Evolutionary conservation across 2,888 invertebrate genomes (phyloP).

Genomic region (Argyra leucocephala): DNA sequence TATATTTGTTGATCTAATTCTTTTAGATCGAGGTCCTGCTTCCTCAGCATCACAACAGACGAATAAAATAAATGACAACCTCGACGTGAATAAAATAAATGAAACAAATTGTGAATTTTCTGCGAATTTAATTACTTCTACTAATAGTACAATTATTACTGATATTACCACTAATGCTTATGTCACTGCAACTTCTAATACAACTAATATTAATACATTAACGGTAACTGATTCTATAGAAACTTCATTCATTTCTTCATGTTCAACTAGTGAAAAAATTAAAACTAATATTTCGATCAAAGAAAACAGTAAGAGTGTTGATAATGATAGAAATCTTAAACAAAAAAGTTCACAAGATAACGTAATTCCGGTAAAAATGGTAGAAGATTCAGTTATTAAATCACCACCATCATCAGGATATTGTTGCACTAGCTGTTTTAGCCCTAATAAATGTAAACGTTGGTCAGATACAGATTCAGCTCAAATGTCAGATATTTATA

Average conservation of each 20-base stretch:
- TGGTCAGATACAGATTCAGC: conserved; percentile 37
- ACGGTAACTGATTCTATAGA: not conserved
- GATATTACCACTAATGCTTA: not conserved
- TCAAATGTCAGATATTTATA: conserved; percentile 54
- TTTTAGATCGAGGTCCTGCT: conserved; percentile 46
- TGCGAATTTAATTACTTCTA: not conserved
- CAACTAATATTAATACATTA: not conserved
- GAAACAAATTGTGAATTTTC: not conserved
- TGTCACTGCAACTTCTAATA: conserved; percentile 5
- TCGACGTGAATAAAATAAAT: not conserved
- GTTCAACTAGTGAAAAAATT: not conserved
- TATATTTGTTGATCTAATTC: conserved; percentile 26
- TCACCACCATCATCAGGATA: conserved; percentile 29
- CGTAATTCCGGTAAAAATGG: not conserved
- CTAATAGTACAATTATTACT: not conserved
- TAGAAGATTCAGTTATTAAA: conserved; percentile 26
- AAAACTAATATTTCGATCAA: not conserved
- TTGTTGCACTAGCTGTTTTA: conserved; percentile 43
- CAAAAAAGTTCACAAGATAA: not conserved
- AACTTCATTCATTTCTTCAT: too few relatives aligned
- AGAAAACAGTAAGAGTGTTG: not conserved
- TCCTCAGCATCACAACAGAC: conserved; percentile 43
- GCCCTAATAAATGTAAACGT: conserved; percentile 36
- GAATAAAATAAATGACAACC: conserved; percentile 1
- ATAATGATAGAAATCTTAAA: not conserved